Evolutionary conservation across 2,888 invertebrate genomes (phyloP), one percentile per base, ranked within the genome.

Genomic region (Periphyllus acericola): DNA sequence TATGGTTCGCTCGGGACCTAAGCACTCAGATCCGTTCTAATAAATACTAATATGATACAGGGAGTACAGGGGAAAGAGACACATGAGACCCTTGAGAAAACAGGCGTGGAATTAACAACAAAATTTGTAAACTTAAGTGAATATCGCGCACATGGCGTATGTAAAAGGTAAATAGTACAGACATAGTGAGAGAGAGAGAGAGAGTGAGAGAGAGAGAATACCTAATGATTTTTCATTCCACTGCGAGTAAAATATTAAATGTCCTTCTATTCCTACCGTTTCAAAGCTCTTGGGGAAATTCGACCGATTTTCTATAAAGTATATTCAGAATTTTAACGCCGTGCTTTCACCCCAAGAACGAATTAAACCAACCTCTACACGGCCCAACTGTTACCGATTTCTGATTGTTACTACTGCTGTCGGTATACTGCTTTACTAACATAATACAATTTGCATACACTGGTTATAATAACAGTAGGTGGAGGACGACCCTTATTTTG

Each of bases 381-480:
- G 79, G 71, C 78, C 85, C 85, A 79, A 85, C 85, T 85, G 85
- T 85, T 85, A 85, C 79, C 71, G 68, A 55, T 68, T 76, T 71
- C 34, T 71, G 78, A 79, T 85, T 68, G 66, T 75, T 34, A 66
- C 66, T 46, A 36, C 32, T 46, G 25, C 72, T 40, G 68, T 85
- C 78, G 29, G 60, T 76, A n/a, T n/a, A 66, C 40, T 76, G 66
- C 40, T 76, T 74, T 46, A 66, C 76, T 66, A 46, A 85, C 84
- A 78, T 85, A 85, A 78, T 78, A 68, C 32, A 78, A 85, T 85
- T 85, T 85, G 46, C 84, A 85, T 85, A 78, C 68, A 46, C 84
- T 78, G 46, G 76, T 85, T 85, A 85, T 78, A 85, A 85, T 85
- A 76, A 85, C 34, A 21, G 34, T 83, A 85, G 84, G 66, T 19